A percentile compares a stretch with the other conserved stretches of the same genome.
These are phyloP conservation scores for Drosophila paranaensis DNA, from an alignment of 2,888 invertebrate genomes.

Conservation along the genomic window DNA sequence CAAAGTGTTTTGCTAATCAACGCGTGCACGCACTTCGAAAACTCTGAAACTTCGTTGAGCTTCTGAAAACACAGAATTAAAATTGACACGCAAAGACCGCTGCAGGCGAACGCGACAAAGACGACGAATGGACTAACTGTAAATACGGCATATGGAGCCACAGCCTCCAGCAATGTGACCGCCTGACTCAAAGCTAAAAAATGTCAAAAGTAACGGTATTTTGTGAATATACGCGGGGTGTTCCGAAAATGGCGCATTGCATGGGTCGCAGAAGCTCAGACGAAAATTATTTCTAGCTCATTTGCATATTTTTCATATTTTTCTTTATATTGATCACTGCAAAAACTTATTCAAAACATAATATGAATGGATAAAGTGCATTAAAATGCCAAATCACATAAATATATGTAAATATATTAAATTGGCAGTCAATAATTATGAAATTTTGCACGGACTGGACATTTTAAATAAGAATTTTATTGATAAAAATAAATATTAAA, in stretches of 20 bases:
- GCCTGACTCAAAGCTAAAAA: background rate
- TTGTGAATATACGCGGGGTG: background rate
- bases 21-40: slow-evolving; percentile 36
- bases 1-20: slow-evolving; percentile 31
- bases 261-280: background rate
- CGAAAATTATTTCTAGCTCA: background rate
- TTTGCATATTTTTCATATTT: background rate
- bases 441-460: background rate
- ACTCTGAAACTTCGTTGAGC: slow-evolving; percentile 48
- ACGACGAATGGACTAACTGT: slow-evolving; percentile 46
- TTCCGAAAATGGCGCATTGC: slow-evolving; percentile 12
- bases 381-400: background rate
- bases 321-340: background rate
- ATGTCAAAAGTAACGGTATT: slow-evolving; percentile 11
- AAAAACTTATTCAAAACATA: too few relatives aligned
- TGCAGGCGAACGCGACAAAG: slow-evolving; percentile 32
- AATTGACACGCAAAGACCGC: background rate
- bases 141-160: slow-evolving; percentile 25
- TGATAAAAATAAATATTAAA: too few relatives aligned
- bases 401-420: background rate
- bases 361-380: too few relatives aligned
- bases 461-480: background rate
- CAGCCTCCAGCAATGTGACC: slow-evolving; percentile 28
- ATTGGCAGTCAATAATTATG: background rate
- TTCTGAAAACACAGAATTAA: background rate